Base-by-base conservation (phyloP, 2,113 vertebrate genomes). In the Cervus canadensis region DNA sequence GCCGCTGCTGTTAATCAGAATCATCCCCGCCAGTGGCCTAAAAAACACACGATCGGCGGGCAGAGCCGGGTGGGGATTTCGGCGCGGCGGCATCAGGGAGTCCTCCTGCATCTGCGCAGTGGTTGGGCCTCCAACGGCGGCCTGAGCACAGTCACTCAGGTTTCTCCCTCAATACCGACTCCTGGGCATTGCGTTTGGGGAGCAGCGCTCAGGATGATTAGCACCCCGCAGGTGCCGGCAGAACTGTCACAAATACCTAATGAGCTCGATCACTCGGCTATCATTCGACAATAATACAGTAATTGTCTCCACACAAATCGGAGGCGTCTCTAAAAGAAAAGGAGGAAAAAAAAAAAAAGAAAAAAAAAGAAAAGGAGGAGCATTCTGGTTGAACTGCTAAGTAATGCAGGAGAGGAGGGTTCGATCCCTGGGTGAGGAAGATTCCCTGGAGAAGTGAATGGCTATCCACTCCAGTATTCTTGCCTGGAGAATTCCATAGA, bases 291-390 rank as follows among this genome's bases (percentile, higher is more conserved):
- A 87, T 84, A 90, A 82, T 12, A 43, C 71, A 43, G 23, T 43
- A 71, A 78, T 23, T 67, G 59, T 67, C 14, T n/a, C 33, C 10
- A 11, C 48, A 19, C 45, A 74, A 94, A 87, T 28, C 33, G 4
- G 60, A 84, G 43, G 14, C 17, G 87, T 67, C 50, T 71, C 19
- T 94, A 9, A 95, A 93, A 95, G 54, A 94, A 85, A 76, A 92
- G 0, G 30, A 62, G 13, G 43, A 36, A 36, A 36, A 9, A 95
- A 93, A 95, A 48, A 94, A 85, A 76, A 9, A 91, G n/a, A 95
- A 48, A 94, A 85, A 76, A 36, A 36, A 36, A 36, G 36, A 94
- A 85, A 76, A 92, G 0, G 33, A 62, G 13, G 43, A 15, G n/a
- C 40, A 15, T 3, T 87, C 3, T 17, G 26, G 60, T 71, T 95